Conservation (phyloP, 2,113 vertebrate species). For the Leuciscus idus region DNA sequence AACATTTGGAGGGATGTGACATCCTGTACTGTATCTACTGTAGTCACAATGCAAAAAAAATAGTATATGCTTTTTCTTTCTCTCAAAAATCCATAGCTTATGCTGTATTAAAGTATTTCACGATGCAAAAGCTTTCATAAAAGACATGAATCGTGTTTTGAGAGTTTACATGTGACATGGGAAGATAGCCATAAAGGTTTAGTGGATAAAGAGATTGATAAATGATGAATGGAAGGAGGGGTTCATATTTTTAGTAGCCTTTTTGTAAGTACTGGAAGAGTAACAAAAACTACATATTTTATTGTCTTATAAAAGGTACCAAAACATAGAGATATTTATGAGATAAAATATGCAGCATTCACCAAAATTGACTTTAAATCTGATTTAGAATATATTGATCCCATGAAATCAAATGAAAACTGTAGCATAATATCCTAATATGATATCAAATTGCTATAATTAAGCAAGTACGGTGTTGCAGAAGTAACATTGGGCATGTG, state of each 20-base stretch:
- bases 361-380: constrained; percentile 37
- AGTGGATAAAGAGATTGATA: not conserved
- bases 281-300: constrained; percentile 46
- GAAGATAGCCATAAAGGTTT: constrained; percentile 29
- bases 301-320: constrained; percentile 53
- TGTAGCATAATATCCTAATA: constrained; percentile 9
- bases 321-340: constrained; percentile 44
- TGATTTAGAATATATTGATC: constrained; percentile 55
- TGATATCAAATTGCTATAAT: not conserved
- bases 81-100: constrained; percentile 26
- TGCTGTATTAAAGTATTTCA: constrained; percentile 29
- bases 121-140: constrained; percentile 2
- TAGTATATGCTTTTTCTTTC: constrained; percentile 44
- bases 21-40: constrained; percentile 52
- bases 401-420: not conserved
- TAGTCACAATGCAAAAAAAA: constrained; percentile 39
- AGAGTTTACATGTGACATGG: constrained; percentile 6
- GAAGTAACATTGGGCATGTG: constrained; percentile 52
- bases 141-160: constrained; percentile 11
- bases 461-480: constrained; percentile 34
- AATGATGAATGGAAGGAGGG: constrained; percentile 20
- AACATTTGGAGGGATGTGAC: constrained; percentile 38
- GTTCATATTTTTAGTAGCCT: constrained; percentile 32
- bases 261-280: constrained; percentile 7
- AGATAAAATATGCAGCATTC: constrained; percentile 44